phyloP scores from a whole-genome alignment of 2,888 invertebrate species.

The Tipula unca region DNA sequence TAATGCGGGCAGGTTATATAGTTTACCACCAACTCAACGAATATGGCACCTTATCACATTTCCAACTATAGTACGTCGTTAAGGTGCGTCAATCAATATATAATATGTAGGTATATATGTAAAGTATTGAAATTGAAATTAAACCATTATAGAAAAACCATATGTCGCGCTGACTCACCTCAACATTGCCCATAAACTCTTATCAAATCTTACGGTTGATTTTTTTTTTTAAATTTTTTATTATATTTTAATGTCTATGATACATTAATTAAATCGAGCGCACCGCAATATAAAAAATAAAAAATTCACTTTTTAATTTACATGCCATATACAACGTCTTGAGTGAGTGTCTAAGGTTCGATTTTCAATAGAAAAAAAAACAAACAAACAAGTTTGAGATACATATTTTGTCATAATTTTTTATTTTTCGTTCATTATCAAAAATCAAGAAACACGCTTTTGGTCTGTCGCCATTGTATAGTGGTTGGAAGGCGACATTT shows the following conservation, averaged over 20 bases:
- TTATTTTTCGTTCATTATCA: not conserved
- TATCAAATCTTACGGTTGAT: not conserved
- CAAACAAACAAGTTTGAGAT: not conserved
- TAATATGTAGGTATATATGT: no score
- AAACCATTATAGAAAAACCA: not conserved
- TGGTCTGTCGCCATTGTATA: slow-evolving; percentile 1
- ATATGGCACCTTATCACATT: no score
- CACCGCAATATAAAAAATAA: not conserved
- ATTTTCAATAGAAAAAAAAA: not conserved
- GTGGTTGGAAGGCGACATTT: slow-evolving; percentile 14
- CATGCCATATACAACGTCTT: not conserved
- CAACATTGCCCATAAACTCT: not conserved
- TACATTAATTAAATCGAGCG: slow-evolving; percentile 3
- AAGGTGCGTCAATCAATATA: no score
- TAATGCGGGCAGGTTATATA: no score
- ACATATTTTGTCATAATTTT: slow-evolving; percentile 3
- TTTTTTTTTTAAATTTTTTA: not conserved
- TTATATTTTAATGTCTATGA: not conserved
- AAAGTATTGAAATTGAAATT: not conserved
- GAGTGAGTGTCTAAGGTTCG: not conserved
- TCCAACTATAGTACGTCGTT: no score
- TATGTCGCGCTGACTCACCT: slow-evolving; percentile 1
- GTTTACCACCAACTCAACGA: no score
- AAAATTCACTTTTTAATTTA: not conserved
- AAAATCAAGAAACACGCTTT: not conserved